Evolutionary conservation across 2,888 invertebrate genomes (phyloP).

Genomic region (Esperia sulphurella): DNA sequence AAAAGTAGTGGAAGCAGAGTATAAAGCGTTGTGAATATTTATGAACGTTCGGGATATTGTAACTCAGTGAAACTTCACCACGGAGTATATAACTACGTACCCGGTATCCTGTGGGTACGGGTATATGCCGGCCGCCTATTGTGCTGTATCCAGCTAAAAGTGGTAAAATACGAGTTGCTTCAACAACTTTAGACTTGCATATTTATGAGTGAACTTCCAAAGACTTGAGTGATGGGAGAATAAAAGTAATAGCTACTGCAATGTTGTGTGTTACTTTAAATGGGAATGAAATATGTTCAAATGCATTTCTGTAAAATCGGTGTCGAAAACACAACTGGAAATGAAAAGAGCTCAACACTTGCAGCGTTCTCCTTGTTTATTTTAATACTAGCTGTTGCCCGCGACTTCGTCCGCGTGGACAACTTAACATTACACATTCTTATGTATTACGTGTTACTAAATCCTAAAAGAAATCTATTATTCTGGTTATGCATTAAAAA

Average conservation of each 20-base stretch:
- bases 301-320: constrained; percentile 1
- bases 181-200: constrained; percentile 61
- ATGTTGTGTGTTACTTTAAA: constrained; percentile 25
- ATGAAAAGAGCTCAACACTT: no score
- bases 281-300: constrained; percentile 3
- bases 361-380: no score
- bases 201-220: constrained; percentile 68
- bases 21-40: constrained; percentile 62
- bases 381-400: no score
- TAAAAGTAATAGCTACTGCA: constrained; percentile 56
- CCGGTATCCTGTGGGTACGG: constrained; percentile 9
- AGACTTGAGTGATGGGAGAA: constrained; percentile 67
- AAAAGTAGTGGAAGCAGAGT: constrained; percentile 46
- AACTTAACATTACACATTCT: no score
- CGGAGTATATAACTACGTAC: constrained; percentile 23
- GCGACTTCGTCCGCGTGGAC: no score
- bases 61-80: constrained; percentile 52
- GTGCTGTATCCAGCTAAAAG: constrained; percentile 55
- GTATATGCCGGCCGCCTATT: constrained; percentile 35
- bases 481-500: no score
- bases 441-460: no score
- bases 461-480: no score
- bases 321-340: no score
- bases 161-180: constrained; percentile 58
- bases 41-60: constrained; percentile 64